Percentiles rank a stretch among this genome's conserved stretches.
Conservation (phyloP, 2,888 invertebrate species). For the Emesis furor region DNA sequence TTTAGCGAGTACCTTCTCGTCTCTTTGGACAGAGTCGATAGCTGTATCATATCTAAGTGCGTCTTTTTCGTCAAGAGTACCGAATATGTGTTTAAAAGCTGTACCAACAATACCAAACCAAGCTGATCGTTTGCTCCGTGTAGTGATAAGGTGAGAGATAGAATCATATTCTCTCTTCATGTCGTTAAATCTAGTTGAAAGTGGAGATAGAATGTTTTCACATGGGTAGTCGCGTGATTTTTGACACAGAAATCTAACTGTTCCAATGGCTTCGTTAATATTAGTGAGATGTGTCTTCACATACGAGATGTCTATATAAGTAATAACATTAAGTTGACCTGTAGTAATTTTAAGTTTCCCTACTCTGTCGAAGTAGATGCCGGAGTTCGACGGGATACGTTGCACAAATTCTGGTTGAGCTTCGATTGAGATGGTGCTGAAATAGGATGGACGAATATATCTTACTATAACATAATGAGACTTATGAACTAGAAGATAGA, state of each 20-base stretch:
- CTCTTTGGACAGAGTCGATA: background rate
- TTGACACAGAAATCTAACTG: background rate
- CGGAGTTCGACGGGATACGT: background rate
- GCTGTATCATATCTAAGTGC: background rate
- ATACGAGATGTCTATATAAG: background rate
- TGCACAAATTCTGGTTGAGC: conserved; percentile 3
- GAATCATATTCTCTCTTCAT: conserved; percentile 12
- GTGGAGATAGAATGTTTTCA: background rate
- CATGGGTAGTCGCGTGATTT: background rate
- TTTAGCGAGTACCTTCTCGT: background rate
- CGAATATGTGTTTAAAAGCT: conserved; percentile 8
- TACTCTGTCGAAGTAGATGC: conserved; percentile 12
- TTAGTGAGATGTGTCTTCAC: background rate
- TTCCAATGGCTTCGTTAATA: background rate
- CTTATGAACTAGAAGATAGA: no score
- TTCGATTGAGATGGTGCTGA: background rate
- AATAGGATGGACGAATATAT: background rate
- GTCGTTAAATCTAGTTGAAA: background rate
- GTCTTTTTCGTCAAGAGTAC: conserved; percentile 12
- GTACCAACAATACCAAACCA: background rate
- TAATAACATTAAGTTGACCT: background rate
- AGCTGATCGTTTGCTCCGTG: background rate
- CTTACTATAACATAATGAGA: background rate
- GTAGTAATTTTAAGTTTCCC: background rate
- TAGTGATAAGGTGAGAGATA: background rate